Conservation (phyloP, 2,797 vertebrate species). For the Myotis myotis region DNA sequence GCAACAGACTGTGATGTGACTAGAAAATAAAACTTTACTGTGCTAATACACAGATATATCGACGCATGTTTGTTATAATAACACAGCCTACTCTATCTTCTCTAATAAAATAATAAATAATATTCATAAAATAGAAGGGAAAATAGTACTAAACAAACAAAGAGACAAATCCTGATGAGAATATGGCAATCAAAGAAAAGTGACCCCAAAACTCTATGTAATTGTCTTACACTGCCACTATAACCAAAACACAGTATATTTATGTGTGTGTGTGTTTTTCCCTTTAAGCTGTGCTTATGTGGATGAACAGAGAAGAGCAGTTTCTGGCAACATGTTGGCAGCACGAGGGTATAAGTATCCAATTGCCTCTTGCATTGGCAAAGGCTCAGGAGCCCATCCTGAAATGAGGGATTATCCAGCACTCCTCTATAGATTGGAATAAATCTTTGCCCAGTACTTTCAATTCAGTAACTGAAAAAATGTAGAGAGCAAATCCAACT, state of each 20-base stretch:
- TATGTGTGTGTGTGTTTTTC: too few species aligned
- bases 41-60: neutral
- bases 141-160: neutral
- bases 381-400: neutral
- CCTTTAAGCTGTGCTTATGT: neutral
- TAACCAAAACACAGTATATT: neutral
- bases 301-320: neutral
- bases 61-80: neutral
- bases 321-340: conserved; percentile 37
- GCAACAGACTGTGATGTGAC: neutral
- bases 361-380: conserved; percentile 35
- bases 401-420: conserved; percentile 51
- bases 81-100: neutral
- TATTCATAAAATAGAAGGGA: neutral
- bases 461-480: conserved; percentile 54
- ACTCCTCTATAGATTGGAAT: conserved; percentile 41
- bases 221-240: neutral
- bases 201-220: neutral
- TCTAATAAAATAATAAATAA: neutral
- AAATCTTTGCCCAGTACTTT: conserved; percentile 59
- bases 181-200: neutral
- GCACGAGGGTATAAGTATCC: conserved; percentile 19
- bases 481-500: conserved; percentile 29
- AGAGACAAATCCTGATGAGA: neutral
- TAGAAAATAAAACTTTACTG: neutral